These are phyloP conservation scores for Anticlea derivata DNA, from an alignment of 2,888 invertebrate genomes.

Conservation along the genomic window DNA sequence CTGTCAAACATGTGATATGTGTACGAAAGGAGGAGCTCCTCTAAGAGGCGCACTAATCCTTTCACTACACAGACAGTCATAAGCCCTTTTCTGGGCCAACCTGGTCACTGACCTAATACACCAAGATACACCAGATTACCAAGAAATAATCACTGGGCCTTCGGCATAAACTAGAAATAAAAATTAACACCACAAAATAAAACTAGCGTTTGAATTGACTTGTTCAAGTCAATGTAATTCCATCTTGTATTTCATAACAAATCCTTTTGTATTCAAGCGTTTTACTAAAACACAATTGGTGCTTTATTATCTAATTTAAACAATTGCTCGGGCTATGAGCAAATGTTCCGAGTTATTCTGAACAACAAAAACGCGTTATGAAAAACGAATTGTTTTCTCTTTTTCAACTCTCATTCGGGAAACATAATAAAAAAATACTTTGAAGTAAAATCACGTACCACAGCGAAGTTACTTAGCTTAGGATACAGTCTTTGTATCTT, in stretches of 20 bases:
- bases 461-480: constrained; percentile 64
- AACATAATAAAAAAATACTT: constrained; percentile 60
- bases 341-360: constrained; percentile 46
- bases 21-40: too few species aligned
- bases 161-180: too few species aligned
- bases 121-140: too few species aligned
- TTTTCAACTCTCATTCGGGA: constrained; percentile 58
- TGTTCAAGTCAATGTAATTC: constrained; percentile 18
- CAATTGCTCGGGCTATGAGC: constrained; percentile 50
- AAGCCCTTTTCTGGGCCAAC: too few species aligned
- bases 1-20: too few species aligned
- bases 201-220: constrained; percentile 10
- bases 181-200: background rate
- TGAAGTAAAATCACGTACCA: constrained; percentile 70
- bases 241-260: constrained; percentile 36
- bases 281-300: constrained; percentile 47
- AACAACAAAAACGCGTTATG: constrained; percentile 50
- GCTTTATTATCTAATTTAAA: constrained; percentile 53
- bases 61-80: too few species aligned
- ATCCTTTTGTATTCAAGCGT: constrained; percentile 44
- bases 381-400: constrained; percentile 57
- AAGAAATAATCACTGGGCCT: too few species aligned
- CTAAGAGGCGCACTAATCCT: too few species aligned
- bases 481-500: constrained; percentile 66
- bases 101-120: too few species aligned